Evolutionary conservation across 37 sponge, comb jelly and placozoan species (phyloP), one percentile per base, ranked within the genome.

Genomic region (Aplysina aerophoba): DNA sequence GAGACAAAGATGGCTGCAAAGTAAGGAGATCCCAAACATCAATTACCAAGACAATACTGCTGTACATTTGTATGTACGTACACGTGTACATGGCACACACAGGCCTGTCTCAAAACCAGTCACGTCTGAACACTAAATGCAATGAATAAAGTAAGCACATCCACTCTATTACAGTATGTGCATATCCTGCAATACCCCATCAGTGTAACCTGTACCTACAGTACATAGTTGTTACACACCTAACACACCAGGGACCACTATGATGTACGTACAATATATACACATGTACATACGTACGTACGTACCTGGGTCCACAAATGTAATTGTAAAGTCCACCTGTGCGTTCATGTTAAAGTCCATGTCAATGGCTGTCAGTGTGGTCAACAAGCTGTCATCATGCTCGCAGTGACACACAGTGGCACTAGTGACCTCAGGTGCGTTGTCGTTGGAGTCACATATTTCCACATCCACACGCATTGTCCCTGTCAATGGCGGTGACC

Each of bases 321-420:
- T 40, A 54, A 89, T 84, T 59, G 54, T 68, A 60, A 83, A 89
- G 59, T 56, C 41, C 27, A 78, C 40, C 41, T 58, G 17, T 14
- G 68, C 67, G 64, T 89, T 89, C 27, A 50, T 35, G 6, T 84
- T 81, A 80, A 84, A 89, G 72, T 89, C 89, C 3, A 4, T 64
- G 55, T 89, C 89, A 37, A 54, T 67, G 15, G 84, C 89, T 0
- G 84, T 36, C n/a, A 89, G 59, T 30, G 63, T 89, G 81, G 59
- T 14, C 60, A 89, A 57, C 4, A 53, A 19, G 15, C 13, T 16
- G 0, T 40, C 78, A 19, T 24, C 12, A 2, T 75, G 44, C 53
- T 75, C 78, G 41, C 53, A 36, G 25, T 24, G 33, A 17, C 25
- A 16, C 3, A 75, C 78, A 19, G 2, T 36, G 15, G 37, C 44